Conservation (phyloP, 2,797 vertebrate species). For the Nyctalus aviator region DNA sequence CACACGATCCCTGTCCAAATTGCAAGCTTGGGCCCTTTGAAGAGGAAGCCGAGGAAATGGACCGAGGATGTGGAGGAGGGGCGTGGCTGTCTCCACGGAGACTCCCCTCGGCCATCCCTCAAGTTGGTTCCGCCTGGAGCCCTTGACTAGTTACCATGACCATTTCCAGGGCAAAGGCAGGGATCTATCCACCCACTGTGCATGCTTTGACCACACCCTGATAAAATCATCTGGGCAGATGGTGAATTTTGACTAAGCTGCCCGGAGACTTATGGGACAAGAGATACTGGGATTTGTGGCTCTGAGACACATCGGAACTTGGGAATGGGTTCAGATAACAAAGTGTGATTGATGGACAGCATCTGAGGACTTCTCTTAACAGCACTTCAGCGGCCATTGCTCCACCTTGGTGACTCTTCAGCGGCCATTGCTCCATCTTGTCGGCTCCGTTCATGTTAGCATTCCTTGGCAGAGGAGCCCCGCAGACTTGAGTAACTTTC, state of each 20-base stretch:
- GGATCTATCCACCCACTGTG: accelerated
- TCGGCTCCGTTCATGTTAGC: not conserved
- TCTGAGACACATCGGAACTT: not conserved
- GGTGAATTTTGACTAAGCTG: not conserved
- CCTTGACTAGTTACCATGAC: not conserved
- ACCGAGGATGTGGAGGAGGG: accelerated
- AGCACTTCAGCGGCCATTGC: not conserved
- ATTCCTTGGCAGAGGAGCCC: not conserved
- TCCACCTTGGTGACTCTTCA: not conserved
- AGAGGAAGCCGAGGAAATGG: no score
- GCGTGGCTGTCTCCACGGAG: accelerated
- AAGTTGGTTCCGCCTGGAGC: not conserved
- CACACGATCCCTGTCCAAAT: not conserved
- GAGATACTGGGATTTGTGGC: not conserved
- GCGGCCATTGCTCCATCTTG: not conserved
- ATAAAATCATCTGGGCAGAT: not conserved
- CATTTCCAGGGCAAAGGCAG: not conserved
- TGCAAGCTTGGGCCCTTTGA: not conserved
- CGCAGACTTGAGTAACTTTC: not conserved
- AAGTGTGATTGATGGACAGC: accelerated
- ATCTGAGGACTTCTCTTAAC: not conserved
- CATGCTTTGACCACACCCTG: not conserved
- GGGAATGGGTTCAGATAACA: not conserved
- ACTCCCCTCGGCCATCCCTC: no score
- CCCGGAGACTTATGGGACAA: not conserved